Evolutionary conservation across 2,797 vertebrate species (phyloP).

Genomic region (Hirundo rustica): DNA sequence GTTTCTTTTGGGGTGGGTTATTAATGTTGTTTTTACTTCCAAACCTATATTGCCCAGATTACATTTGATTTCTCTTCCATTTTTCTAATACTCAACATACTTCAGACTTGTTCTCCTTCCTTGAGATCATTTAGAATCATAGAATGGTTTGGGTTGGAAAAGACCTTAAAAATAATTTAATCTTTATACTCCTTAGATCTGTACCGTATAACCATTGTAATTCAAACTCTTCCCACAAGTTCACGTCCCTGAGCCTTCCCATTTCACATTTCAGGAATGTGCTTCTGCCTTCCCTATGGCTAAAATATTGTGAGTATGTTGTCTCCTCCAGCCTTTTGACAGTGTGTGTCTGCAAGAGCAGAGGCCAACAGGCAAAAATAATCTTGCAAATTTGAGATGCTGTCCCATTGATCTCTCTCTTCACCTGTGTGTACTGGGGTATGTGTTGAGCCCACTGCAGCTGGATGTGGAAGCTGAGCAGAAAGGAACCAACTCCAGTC

Average conservation of each 20-base stretch:
- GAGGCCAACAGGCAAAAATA: not conserved
- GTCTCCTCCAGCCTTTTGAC: not conserved
- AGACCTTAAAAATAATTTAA: not conserved
- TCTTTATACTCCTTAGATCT: not conserved
- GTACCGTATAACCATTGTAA: not conserved
- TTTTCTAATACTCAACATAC: rapidly evolving
- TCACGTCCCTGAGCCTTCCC: not conserved
- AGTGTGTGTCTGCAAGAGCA: not conserved
- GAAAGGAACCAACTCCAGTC: not conserved
- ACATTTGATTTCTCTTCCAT: not conserved
- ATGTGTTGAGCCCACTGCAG: not conserved
- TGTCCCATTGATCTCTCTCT: not conserved
- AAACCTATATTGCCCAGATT: not conserved
- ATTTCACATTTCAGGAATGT: not conserved
- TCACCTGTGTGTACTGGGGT: not conserved
- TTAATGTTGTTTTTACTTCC: not conserved
- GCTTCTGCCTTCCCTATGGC: not conserved
- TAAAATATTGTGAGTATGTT: not conserved
- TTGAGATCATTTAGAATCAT: not conserved
- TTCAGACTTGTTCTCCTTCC: not conserved
- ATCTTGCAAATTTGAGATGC: not conserved
- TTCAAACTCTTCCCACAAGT: rapidly evolving
- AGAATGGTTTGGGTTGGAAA: not conserved
- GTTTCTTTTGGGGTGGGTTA: not conserved
- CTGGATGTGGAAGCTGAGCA: not conserved